Base-by-base conservation (phyloP, 2,113 vertebrate species). In the Pyxicephalus adspersus region DNA sequence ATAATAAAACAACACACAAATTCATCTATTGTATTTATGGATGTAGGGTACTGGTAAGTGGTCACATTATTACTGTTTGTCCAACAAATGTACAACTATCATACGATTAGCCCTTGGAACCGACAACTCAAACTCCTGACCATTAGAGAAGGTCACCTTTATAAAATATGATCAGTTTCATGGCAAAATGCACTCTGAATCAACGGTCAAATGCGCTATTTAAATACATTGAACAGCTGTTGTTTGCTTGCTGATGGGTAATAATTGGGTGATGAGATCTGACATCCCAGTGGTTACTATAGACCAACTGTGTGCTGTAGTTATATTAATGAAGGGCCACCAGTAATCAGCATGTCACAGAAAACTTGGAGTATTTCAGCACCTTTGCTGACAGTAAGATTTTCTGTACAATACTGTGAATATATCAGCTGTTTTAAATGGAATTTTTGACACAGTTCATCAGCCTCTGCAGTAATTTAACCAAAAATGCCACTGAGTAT, bases 261-360 rank as follows among this genome's bases (percentile, higher is more conserved):
- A 55, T 38, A 54, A 60, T 54, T 58, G 71, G 71, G 51, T 60
- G 71, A 58, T 58, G 71, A 74, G 31, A 58, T 74, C 54, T 17
- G 54, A 58, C 71, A 74, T 74, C 71, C 54, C 15, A 55, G 29
- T 31, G n/a, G 71, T 58, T 28, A 74, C 70, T 54, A 28, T 13
- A 11, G 52, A 58, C 28, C 71, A 73, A 54, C 31, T 60, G 71
- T 58, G 54, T 55, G 19, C 17, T 23, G 29, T 57, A 23, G 71
- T 57, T 74, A 38, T 60, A 74, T 60, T 74, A 74, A 29, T 74
- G 71, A 73, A 73, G 70, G 71, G 34, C 29, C 34, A 55, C 52
- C 71, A 73, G 54, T 60, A 57, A 58, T 73, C 70, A 73, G 54
- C 28, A 38, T 52, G 70, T 54, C 71, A 60, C 54, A 29, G 34